Conservation (phyloP, 2,888 invertebrate species). For the Amblyjoppa proteus region DNA sequence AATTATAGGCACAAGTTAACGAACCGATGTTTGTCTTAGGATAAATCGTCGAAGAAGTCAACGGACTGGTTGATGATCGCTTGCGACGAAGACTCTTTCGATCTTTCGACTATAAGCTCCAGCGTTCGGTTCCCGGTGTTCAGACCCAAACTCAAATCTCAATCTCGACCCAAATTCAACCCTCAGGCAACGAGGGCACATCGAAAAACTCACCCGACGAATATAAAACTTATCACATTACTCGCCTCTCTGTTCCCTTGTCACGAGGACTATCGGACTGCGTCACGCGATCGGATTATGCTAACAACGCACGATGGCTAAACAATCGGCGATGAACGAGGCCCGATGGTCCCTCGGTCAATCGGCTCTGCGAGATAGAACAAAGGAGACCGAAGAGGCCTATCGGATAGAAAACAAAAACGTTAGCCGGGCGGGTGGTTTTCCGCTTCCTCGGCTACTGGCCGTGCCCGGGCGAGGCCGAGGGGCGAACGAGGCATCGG, state of each 20-base stretch:
- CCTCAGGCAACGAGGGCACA: too few species aligned
- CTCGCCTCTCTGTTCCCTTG: background rate
- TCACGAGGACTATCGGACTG: background rate
- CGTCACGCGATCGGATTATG: constrained; percentile 62
- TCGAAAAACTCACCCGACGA: too few species aligned
- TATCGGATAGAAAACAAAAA: constrained; percentile 39
- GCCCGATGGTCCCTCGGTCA: constrained; percentile 1
- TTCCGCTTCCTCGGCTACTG: constrained; percentile 18
- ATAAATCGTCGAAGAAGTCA: constrained; percentile 46
- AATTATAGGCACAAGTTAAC: constrained; percentile 21
- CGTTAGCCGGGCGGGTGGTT: background rate
- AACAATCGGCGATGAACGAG: constrained; percentile 70
- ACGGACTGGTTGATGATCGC: background rate
- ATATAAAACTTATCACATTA: background rate
- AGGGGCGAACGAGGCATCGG: constrained; percentile 27
- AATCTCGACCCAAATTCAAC: too few species aligned
- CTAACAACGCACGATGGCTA: constrained; percentile 72
- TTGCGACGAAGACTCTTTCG: too few species aligned
- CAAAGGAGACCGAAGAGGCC: constrained; percentile 28
- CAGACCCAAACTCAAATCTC: too few species aligned
- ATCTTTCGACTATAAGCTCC: too few species aligned
- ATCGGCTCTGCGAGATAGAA: background rate
- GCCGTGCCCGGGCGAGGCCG: constrained; percentile 33
- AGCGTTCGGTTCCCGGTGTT: too few species aligned
- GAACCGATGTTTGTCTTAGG: constrained; percentile 50